Evolutionary conservation across 2,113 vertebrate species (phyloP).

Genomic region (Chlamydotis undulata): DNA sequence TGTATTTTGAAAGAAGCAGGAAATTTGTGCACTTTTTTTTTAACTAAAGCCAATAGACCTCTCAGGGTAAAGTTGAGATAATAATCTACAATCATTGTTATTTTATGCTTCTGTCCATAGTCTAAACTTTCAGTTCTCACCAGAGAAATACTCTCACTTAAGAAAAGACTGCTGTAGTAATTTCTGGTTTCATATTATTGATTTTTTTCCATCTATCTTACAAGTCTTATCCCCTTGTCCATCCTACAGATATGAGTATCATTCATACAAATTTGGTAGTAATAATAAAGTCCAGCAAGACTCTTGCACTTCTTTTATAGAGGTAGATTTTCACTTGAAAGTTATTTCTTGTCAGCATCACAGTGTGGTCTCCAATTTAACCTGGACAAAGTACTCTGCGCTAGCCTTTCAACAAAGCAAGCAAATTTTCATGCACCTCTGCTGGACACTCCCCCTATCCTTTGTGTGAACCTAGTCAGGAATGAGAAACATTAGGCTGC

Average conservation of each 20-base stretch:
- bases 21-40: background rate
- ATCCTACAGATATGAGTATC: background rate
- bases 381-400: background rate
- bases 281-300: background rate
- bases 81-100: background rate
- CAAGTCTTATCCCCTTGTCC: background rate
- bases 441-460: background rate
- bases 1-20: background rate
- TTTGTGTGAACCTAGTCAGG: background rate
- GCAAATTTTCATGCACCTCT: background rate
- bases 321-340: background rate
- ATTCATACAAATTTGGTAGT: background rate
- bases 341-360: background rate
- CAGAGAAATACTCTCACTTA: background rate
- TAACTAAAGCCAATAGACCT: background rate
- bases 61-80: background rate
- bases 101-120: background rate
- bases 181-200: background rate
- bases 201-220: background rate
- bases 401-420: background rate
- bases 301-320: background rate
- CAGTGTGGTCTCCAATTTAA: background rate
- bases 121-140: background rate
- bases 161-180: background rate
- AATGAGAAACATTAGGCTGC: background rate